Evolutionary conservation across 2,888 invertebrate genomes (phyloP), one percentile per base, ranked within the genome.

Genomic region (Panorpa germanica): DNA sequence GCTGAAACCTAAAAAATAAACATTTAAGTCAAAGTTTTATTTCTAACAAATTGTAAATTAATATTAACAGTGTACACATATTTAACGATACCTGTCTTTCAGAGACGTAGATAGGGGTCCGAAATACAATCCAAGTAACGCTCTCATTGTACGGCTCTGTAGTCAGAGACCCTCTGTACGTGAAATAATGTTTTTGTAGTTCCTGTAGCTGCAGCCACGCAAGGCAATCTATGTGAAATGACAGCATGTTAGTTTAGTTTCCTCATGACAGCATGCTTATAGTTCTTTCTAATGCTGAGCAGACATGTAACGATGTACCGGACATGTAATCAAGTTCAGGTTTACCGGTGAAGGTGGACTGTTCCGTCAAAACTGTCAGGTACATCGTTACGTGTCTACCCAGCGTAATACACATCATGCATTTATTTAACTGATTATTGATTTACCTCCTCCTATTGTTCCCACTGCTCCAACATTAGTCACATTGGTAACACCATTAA

Each of bases 101-200:
- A 10, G 73, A 72, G 36, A 75, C 66, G 39, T 67, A 63, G 33
- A 74, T 65, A 4, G 74, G 72, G 28, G 65, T 69, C 32, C 71
- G 64, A 41, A 72, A 73, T 33, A 75, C 65, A 36, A 75, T 74
- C 75, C 75, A 75, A 4, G 72, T 73, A 26, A 75, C 75, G 41
- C 71, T 71, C 43, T 75, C 74, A 25, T 67, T 66, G 44, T 70
- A 75, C 0, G 74, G 74, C 29, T 72, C 70, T 4, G 75, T 75
- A 3, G 75, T 75, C 36, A 75, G 47, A 1, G 74, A 74, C 4
- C 75, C 75, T 45, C 70, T 70, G 46, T 75, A 75, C 1, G 74
- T 71, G 31, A 72, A 73, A 45, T 74, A 75, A 39, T 64, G 70
- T 41, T 73, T 72, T 40, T 66, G 65, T 32, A 73, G 53, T 41